Conservation (phyloP, 2,113 vertebrate species). For the Noturus placidus region DNA sequence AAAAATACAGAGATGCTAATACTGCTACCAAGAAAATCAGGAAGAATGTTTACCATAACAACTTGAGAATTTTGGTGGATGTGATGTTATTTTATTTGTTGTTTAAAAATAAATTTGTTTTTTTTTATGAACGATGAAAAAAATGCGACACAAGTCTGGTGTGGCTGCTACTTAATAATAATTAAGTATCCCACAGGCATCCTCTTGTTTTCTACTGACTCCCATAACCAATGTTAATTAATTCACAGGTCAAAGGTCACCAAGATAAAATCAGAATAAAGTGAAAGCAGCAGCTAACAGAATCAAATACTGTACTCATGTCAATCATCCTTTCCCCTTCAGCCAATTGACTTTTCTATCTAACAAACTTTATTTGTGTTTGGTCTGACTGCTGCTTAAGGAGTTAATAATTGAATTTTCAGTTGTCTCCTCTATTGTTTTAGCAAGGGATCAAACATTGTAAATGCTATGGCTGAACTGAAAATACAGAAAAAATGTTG, state of each 20-base stretch:
- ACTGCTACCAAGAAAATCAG: neutral
- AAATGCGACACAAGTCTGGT: neutral
- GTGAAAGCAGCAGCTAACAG: neutral
- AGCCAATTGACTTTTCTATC: neutral
- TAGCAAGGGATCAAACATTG: neutral
- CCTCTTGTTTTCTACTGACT: neutral
- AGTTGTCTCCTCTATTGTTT: neutral
- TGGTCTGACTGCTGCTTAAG: neutral
- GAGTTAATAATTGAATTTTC: neutral
- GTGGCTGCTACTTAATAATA: neutral
- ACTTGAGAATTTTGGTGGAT: neutral
- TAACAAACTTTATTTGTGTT: neutral
- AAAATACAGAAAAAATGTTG: neutral
- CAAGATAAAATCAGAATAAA: constrained; percentile 1
- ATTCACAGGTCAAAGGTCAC: neutral
- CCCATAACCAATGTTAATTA: neutral
- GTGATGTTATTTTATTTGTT: neutral
- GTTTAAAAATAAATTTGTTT: too few relatives aligned
- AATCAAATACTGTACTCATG: neutral
- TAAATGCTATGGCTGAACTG: neutral
- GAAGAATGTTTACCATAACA: neutral
- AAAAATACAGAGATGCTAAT: neutral
- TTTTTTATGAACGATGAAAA: neutral
- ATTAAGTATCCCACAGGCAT: neutral
- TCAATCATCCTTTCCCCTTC: neutral